These are phyloP conservation scores for Australoheros scitulus DNA, from an alignment of 2,113 vertebrate genomes.

Conservation along the genomic window DNA sequence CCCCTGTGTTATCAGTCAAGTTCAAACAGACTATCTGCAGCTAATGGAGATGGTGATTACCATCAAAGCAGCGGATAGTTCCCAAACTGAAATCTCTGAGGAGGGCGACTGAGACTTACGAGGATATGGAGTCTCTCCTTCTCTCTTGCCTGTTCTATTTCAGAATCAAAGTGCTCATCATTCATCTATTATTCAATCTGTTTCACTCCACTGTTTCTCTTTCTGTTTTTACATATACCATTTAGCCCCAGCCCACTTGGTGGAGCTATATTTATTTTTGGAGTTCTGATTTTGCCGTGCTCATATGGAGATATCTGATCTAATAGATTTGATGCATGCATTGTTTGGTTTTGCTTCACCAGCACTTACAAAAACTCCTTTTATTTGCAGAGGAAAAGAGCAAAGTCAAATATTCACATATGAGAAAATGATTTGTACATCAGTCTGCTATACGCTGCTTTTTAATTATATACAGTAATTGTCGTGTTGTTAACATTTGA, in stretches of 20 bases:
- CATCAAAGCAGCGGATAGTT: slow-evolving; percentile 56
- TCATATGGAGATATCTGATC: not conserved
- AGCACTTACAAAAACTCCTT: not conserved
- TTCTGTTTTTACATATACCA: slow-evolving; percentile 67
- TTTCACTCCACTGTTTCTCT: slow-evolving; percentile 76
- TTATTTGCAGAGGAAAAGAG: not conserved
- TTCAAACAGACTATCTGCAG: slow-evolving; percentile 35
- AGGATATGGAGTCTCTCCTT: slow-evolving; percentile 40
- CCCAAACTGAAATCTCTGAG: slow-evolving; percentile 53
- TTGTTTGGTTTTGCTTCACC: not conserved
- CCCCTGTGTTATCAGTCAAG: slow-evolving; percentile 20
- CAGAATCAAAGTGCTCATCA: slow-evolving; percentile 77
- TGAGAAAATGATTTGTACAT: not conserved
- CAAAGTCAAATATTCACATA: not conserved
- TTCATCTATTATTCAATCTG: slow-evolving; percentile 80
- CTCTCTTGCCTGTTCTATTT: slow-evolving; percentile 72
- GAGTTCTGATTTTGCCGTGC: slow-evolving; percentile 25
- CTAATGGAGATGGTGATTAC: slow-evolving; percentile 57
- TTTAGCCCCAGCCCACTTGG: slow-evolving; percentile 68
- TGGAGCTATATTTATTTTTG: slow-evolving; percentile 73
- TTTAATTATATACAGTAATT: not conserved
- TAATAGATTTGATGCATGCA: not conserved
- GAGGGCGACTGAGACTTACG: slow-evolving; percentile 47
- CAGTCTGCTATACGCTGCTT: not conserved
- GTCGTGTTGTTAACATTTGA: not conserved